Conservation (phyloP, 2,888 invertebrate species). For the Cordilura impudica region DNA sequence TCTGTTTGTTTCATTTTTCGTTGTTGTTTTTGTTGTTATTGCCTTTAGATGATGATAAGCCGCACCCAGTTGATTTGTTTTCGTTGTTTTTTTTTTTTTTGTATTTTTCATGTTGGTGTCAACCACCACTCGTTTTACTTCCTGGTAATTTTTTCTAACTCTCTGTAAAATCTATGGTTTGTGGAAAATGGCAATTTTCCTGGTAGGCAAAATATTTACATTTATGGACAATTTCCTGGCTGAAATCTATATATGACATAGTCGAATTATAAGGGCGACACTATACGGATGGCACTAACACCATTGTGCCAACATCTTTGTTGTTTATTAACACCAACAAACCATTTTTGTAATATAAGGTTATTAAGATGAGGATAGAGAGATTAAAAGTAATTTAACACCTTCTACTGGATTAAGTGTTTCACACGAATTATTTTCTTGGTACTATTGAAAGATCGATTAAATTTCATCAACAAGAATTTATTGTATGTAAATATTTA, state of each 20-base stretch:
- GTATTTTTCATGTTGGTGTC: neutral
- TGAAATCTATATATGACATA: constrained; percentile 5
- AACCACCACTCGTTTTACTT: constrained; percentile 18
- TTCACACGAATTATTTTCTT: constrained; percentile 33
- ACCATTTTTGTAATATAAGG: constrained; percentile 39
- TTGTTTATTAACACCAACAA: constrained; percentile 8
- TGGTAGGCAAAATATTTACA: constrained; percentile 59
- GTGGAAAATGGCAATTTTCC: constrained; percentile 39
- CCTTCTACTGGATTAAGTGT: constrained; percentile 45
- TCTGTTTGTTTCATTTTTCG: constrained; percentile 33
- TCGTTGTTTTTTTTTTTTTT: neutral
- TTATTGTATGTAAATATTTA: too few species aligned
- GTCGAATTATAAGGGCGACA: constrained; percentile 41
- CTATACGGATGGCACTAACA: constrained; percentile 33
- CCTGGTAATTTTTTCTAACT: neutral
- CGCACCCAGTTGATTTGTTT: constrained; percentile 41
- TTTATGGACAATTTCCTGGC: constrained; percentile 56
- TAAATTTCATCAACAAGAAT: too few species aligned
- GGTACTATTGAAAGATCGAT: too few species aligned
- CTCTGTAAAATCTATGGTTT: constrained; percentile 45
- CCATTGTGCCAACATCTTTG: constrained; percentile 34
- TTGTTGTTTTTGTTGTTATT: constrained; percentile 26
- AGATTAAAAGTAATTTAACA: constrained; percentile 61
- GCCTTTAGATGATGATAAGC: constrained; percentile 34
- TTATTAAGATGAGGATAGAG: constrained; percentile 43